Evolutionary conservation across 2,113 vertebrate species (phyloP).

Genomic region (Ailurus styani): DNA sequence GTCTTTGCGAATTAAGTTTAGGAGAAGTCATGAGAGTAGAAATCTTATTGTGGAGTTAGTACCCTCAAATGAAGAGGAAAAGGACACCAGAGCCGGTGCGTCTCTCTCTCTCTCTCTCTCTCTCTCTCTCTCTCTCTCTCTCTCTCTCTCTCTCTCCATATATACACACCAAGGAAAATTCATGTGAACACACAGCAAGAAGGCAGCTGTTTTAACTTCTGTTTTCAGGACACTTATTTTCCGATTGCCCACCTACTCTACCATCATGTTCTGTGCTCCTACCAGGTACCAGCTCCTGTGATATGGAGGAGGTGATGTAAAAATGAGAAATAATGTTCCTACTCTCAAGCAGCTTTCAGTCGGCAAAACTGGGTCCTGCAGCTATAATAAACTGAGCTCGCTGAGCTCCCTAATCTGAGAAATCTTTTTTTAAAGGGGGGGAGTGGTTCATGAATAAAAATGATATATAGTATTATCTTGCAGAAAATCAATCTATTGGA

Average conservation of each 20-base stretch:
- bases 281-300: not conserved
- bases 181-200: not conserved
- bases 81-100: not conserved
- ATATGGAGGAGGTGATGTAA: not conserved
- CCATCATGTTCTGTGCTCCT: not conserved
- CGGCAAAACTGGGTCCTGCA: not conserved
- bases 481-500: conserved; percentile 23
- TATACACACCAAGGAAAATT: not conserved
- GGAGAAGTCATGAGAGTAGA: not conserved
- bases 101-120: not conserved
- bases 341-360: not conserved
- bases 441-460: not conserved
- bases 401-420: not conserved
- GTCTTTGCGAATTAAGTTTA: not conserved
- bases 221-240: not conserved
- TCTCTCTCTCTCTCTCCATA: not conserved
- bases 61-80: not conserved
- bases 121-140: too few species aligned
- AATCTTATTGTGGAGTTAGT: not conserved
- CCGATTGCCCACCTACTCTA: not conserved
- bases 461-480: not conserved
- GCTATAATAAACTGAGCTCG: not conserved
- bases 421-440: not conserved
- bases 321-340: not conserved
- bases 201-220: not conserved